Evolutionary conservation across 2,888 invertebrate species (phyloP).

Genomic region (Agelastica alni): DNA sequence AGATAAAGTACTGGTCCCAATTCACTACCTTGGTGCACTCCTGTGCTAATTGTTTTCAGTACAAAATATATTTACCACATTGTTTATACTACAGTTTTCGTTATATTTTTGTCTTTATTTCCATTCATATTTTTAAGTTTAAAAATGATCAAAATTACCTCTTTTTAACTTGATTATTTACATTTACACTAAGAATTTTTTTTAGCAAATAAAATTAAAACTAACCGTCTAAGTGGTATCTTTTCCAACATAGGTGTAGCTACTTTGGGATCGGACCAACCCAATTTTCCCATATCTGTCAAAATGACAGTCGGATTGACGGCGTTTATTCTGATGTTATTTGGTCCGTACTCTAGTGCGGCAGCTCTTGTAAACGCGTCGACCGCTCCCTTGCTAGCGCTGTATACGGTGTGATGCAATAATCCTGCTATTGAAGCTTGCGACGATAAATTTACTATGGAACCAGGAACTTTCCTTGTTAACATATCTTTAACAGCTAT

Average conservation of each 20-base stretch:
- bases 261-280: constrained; percentile 81
- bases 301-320: constrained; percentile 95
- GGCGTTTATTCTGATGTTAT: constrained; percentile 85
- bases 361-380: constrained; percentile 82
- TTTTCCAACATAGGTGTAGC: constrained; percentile 72
- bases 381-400: constrained; percentile 86
- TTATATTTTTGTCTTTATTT: too few species aligned
- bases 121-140: too few species aligned
- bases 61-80: too few species aligned
- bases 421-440: constrained; percentile 79
- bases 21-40: too few species aligned
- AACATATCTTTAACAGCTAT: constrained; percentile 76
- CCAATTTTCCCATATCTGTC: constrained; percentile 84
- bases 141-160: too few species aligned
- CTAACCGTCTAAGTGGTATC: constrained; percentile 87
- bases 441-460: constrained; percentile 91
- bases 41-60: too few species aligned
- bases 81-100: too few species aligned
- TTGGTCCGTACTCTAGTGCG: constrained; percentile 84
- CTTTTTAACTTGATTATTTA: too few species aligned
- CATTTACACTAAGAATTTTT: too few species aligned
- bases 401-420: constrained; percentile 77
- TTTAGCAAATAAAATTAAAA: too few species aligned
- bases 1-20: too few species aligned
- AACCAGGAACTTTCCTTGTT: constrained; percentile 69